phyloP scores from a whole-genome alignment of 2,113 vertebrate genomes.

The Oryctolagus cuniculus region mOryCun1.1 NC_091438.1:126120501-126121000 shows the following conservation, averaged over 20 bases:
- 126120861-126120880: slow-evolving; percentile 50
- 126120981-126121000: slow-evolving; percentile 26
- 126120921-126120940: slow-evolving; percentile 62
- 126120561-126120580: slow-evolving; percentile 85
- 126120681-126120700: slow-evolving; percentile 10
- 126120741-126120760: neutral
- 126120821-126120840: slow-evolving; percentile 52
- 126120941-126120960: slow-evolving; percentile 61
- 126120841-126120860: slow-evolving; percentile 48
- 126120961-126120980: slow-evolving; percentile 55
- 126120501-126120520: slow-evolving; percentile 74
- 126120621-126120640: neutral
- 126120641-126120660: neutral
- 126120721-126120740: neutral
- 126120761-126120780: slow-evolving; percentile 2
- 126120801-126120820: slow-evolving; percentile 43
- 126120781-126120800: slow-evolving; percentile 67
- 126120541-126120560: slow-evolving; percentile 84
- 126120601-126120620: neutral
- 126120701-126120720: neutral
- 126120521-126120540: slow-evolving; percentile 78
- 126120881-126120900: slow-evolving; percentile 34
- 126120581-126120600: neutral
- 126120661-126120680: neutral
- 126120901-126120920: slow-evolving; percentile 44